Conservation (phyloP, 2,113 vertebrate genomes). For the Phylloscopus whistleri region DNA sequence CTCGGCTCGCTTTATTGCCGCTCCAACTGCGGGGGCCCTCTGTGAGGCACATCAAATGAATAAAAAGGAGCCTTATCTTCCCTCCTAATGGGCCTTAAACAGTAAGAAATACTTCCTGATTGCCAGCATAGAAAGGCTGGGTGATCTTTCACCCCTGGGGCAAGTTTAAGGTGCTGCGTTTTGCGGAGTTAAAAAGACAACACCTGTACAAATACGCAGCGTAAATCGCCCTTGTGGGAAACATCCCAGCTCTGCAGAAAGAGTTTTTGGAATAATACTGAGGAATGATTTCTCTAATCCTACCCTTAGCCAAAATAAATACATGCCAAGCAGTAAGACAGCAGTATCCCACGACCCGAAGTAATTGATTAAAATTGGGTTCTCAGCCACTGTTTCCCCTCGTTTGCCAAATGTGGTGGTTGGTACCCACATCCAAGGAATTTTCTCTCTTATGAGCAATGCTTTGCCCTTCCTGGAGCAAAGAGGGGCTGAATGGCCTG, state of each 20-base stretch:
- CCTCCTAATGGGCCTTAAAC: constrained; percentile 64
- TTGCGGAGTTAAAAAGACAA: constrained; percentile 31
- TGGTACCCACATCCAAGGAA: background rate
- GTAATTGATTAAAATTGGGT: background rate
- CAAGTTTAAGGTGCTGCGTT: background rate
- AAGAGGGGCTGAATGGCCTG: background rate
- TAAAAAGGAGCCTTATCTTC: constrained; percentile 32
- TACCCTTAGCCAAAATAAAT: constrained; percentile 16
- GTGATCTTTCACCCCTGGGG: constrained; percentile 31
- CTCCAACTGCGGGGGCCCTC: constrained; percentile 60
- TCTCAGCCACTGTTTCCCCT: background rate
- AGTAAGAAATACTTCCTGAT: constrained; percentile 44
- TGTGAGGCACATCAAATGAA: constrained; percentile 65
- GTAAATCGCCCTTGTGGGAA: background rate
- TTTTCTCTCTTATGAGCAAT: accelerated
- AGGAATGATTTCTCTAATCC: constrained; percentile 13
- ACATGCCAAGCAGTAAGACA: background rate
- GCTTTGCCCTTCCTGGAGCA: background rate
- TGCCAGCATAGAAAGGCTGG: constrained; percentile 30
- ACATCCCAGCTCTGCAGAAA: background rate
- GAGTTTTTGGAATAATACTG: background rate
- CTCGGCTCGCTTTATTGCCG: constrained; percentile 74
- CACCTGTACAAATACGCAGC: background rate
- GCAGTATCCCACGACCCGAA: background rate
- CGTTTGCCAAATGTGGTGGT: background rate